Evolutionary conservation across 2,113 vertebrate species (phyloP), one percentile per base, ranked within the genome.

Genomic region (Ovis canadensis): DNA sequence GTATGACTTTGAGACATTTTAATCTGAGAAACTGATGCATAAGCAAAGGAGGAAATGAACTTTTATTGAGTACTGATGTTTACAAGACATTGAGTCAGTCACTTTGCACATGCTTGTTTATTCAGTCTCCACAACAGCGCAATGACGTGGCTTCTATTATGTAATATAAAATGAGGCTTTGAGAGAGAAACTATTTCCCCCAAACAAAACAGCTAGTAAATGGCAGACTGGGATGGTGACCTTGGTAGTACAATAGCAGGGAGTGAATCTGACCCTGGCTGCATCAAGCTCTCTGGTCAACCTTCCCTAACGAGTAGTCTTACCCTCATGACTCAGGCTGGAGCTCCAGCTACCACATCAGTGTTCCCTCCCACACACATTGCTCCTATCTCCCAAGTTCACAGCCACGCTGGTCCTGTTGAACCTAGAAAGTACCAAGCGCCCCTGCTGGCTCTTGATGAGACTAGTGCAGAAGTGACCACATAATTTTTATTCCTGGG

Each of bases 311-410:
- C 36, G 10, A 60, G 52, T 50, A 10, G 17, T 33, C 40, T 43
- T 45, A 3, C 13, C 25, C 36, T 50, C 81, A 0, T 33, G 59
- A 64, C 19, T 40, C 81, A 43, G 48, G 17, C 15, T 15, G n/a
- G 62, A 43, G 29, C 11, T 6, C n/a, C 52, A 60, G 16, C 29
- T n/a, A 9, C 62, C n/a, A 40, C 6, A 23, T 25, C 43, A 74
- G 1, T 8, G 3, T 17, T 17, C 27, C 45, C 27, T 48, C 2
- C n/a, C 23, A 8, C 31, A 25, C 95, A 99, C 97, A 6, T 12
- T 40, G 98, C 50, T 45, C 60, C 99, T 99, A 0, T 77, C 71
- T 98, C 98, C 98, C 99, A 98, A 33, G 29, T 50, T 10, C 45
- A 19, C 78, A 43, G 40, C 71, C 71, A 43, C 71, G 3, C 71